These are phyloP conservation scores for Limnephilus auricula DNA, from an alignment of 2,888 invertebrate genomes.

Conservation along the genomic window DNA sequence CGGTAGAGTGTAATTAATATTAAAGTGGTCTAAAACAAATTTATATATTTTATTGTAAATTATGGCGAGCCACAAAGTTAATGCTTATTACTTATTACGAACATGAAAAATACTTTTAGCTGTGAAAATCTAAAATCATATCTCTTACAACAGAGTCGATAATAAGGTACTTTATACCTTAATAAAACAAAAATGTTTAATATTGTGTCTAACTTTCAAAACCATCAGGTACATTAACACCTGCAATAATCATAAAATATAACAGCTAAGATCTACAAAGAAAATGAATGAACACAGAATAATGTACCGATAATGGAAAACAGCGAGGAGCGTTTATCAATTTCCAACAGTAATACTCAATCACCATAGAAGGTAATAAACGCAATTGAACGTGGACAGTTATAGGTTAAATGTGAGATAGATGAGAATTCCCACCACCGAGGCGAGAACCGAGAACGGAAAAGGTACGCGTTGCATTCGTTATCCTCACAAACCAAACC, in stretches of 20 bases:
- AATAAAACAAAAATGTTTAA: not conserved
- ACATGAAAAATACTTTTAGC: too few species aligned
- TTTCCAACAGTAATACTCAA: conserved; percentile 23
- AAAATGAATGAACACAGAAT: not conserved
- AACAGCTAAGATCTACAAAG: not conserved
- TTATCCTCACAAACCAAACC: not conserved
- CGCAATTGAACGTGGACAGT: conserved; percentile 38
- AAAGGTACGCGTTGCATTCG: not conserved
- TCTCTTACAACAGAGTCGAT: too few species aligned
- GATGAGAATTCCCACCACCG: conserved; percentile 14
- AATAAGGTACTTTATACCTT: not conserved
- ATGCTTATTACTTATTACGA: too few species aligned
- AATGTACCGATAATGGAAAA: not conserved
- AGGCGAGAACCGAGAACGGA: not conserved
- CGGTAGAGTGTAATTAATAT: too few species aligned
- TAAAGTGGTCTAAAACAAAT: too few species aligned
- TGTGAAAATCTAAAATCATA: too few species aligned
- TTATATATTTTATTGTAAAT: too few species aligned
- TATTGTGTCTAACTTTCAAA: not conserved
- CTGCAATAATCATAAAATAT: not conserved
- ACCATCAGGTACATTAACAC: not conserved
- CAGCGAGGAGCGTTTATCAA: conserved; percentile 40
- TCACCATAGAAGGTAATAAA: conserved; percentile 58
- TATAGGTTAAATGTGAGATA: conserved; percentile 16
- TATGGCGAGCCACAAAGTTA: too few species aligned